Conservation (phyloP, 2,797 vertebrate genomes). For the Microcaecilia unicolor region DNA sequence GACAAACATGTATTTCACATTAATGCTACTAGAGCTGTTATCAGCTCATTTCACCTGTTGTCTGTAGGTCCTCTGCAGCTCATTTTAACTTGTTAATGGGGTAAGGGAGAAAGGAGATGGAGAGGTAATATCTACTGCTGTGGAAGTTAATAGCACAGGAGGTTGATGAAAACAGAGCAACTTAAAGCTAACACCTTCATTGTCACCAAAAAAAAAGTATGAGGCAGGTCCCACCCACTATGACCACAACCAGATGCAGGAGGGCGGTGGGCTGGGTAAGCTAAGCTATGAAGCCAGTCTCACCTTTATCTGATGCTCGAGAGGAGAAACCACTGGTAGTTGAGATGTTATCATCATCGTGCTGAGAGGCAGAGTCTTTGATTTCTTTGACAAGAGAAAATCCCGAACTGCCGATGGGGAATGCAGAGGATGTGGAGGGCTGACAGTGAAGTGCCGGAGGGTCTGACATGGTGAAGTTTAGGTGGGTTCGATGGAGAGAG, state of each 20-base stretch:
- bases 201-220: too few relatives aligned
- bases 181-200: too few relatives aligned
- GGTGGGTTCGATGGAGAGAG: constrained; percentile 83
- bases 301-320: constrained; percentile 96
- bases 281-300: not conserved
- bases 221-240: too few relatives aligned
- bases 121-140: too few relatives aligned
- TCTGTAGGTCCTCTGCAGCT: too few relatives aligned
- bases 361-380: constrained; percentile 94
- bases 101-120: too few relatives aligned
- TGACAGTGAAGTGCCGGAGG: constrained; percentile 69
- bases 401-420: constrained; percentile 63
- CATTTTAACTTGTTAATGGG: too few relatives aligned
- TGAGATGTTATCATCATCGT: constrained; percentile 98
- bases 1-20: not conserved
- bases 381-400: constrained; percentile 95
- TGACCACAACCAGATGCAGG: too few relatives aligned
- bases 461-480: constrained; percentile 76
- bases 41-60: not conserved
- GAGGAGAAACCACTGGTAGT: constrained; percentile 98
- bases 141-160: too few relatives aligned
- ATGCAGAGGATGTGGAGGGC: constrained; percentile 81
- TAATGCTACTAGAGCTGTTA: not conserved
- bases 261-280: too few relatives aligned
- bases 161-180: too few relatives aligned